Conservation (phyloP, 2,797 vertebrate species). For the Octomys mimax region DNA sequence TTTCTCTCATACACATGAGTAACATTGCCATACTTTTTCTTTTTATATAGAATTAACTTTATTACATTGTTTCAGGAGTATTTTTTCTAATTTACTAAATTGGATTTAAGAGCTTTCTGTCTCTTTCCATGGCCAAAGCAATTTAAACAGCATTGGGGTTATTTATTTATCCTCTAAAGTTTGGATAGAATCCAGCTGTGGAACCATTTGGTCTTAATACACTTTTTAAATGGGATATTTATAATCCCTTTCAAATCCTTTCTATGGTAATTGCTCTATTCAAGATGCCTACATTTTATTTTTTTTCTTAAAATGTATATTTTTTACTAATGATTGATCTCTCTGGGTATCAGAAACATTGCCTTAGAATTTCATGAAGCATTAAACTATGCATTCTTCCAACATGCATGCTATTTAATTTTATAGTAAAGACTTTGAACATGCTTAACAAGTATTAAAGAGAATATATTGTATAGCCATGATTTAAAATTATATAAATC, state of each 20-base stretch:
- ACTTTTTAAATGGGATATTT: conserved; percentile 39
- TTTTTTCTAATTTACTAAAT: conserved; percentile 42
- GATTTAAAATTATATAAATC: neutral
- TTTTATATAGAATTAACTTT: neutral
- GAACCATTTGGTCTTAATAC: conserved; percentile 50
- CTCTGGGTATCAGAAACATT: conserved; percentile 30
- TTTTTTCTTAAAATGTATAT: conserved; percentile 57
- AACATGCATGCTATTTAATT: neutral
- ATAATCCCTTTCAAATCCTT: conserved; percentile 55
- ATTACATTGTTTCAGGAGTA: conserved; percentile 12
- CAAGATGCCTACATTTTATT: conserved; percentile 18
- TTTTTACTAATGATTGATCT: conserved; percentile 9
- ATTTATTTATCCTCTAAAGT: conserved; percentile 57
- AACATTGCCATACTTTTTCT: neutral
- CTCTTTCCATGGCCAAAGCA: conserved; percentile 14
- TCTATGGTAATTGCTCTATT: neutral
- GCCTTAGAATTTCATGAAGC: neutral
- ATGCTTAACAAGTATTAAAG: neutral
- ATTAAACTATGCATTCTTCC: neutral
- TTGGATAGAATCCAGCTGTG: conserved; percentile 62
- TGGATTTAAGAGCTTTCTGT: conserved; percentile 29
- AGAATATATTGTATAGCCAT: neutral
- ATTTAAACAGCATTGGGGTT: conserved; percentile 54
- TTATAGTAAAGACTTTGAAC: conserved; percentile 33
- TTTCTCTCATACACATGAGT: neutral